Percentiles rank a stretch among this genome's conserved stretches.
phyloP scores from a whole-genome alignment of 2,888 invertebrate species.

The Spisula solida region DNA sequence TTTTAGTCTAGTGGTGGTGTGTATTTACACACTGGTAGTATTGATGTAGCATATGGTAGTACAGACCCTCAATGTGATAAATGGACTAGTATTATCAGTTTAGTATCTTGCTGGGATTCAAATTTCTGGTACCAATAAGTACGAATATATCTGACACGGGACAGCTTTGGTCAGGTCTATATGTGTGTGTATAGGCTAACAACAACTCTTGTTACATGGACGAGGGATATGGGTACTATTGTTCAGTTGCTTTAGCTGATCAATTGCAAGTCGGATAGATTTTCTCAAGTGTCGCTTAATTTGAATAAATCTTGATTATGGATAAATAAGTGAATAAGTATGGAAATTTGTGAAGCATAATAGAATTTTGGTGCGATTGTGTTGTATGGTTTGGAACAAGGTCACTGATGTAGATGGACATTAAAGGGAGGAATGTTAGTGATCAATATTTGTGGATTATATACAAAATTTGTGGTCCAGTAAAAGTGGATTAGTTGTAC shows the following conservation, averaged over 20 bases:
- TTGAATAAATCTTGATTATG: constrained; percentile 44
- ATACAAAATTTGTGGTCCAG: neutral
- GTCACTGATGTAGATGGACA: neutral
- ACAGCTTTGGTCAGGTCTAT: neutral
- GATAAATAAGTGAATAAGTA: constrained; percentile 23
- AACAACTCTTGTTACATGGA: constrained; percentile 4
- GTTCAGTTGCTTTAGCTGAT: neutral
- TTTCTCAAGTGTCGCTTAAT: neutral
- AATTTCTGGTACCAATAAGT: constrained; percentile 36
- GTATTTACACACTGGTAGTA: constrained; percentile 2
- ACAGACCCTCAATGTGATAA: neutral
- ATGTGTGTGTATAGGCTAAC: neutral
- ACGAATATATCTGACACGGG: constrained; percentile 12
- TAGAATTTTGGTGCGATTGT: neutral
- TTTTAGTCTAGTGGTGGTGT: neutral
- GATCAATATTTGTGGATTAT: constrained; percentile 9
- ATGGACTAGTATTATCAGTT: constrained; percentile 30
- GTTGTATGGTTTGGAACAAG: neutral
- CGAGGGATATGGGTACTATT: neutral
- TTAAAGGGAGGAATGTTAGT: neutral
- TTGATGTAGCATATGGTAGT: constrained; percentile 11
- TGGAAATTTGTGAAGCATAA: neutral
- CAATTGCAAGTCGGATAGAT: neutral
- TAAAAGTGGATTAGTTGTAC: neutral
- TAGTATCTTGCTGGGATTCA: constrained; percentile 29